Base-by-base conservation (phyloP, 1,140 invertebrate species). In the Batillaria attramentaria region DNA sequence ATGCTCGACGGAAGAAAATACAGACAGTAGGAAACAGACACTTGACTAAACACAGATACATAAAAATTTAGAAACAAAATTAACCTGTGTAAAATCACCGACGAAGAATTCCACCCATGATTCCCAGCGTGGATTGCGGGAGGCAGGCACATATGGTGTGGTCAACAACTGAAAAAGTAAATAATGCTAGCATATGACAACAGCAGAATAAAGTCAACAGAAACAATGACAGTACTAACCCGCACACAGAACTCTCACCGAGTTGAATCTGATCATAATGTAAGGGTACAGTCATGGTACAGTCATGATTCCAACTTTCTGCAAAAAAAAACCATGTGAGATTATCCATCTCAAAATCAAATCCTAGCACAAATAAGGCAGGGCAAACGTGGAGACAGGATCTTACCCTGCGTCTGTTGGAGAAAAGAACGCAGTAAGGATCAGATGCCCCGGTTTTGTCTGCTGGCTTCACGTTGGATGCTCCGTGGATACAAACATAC, bases 371-470 rank as follows among this genome's bases (percentile, higher is more conserved):
- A n/a, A n/a, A n/a, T n/a, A n/a, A n/a, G n/a, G n/a, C n/a, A n/a
- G n/a, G n/a, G n/a, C n/a, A n/a, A n/a, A n/a, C n/a, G n/a, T n/a
- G n/a, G n/a, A n/a, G n/a, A n/a, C n/a, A n/a, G n/a, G n/a, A n/a
- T n/a, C 85, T 84, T 86, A 93, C 93, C 90, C 93, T 93, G 74
- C 91, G 90, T 37, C 92, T 89, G 80, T 93, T 92, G 84, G 90
- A 92, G 86, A 93, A 93, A 10, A 93, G 80, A 54, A 93, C 91
- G 85, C 93, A 93, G 78, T 93, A 93, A 4, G 92, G 92, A 87
- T 93, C 93, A 20, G 92, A 93, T 1, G 84, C 84, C 1, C 92
- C 91, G 39, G 88, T 85, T 68, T 85, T 87, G 79, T 93, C 92
- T 60, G 89, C 86, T 42, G 86, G 90, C 3, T 87, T 82, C 5